Evolutionary conservation across 2,797 vertebrate species (phyloP).

Genomic region (Leuciscus waleckii): DNA sequence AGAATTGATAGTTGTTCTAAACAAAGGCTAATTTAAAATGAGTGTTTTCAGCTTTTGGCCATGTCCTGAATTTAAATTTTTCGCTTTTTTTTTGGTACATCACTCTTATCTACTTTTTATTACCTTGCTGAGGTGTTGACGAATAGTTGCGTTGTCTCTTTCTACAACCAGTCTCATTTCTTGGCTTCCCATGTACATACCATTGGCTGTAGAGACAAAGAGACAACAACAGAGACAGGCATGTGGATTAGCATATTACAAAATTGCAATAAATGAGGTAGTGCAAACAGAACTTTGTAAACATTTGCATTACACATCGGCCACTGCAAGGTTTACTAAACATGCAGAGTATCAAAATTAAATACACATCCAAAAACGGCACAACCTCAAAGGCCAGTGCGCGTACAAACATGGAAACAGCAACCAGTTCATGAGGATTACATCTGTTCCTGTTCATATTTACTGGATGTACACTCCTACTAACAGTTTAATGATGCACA

Average conservation of each 20-base stretch:
- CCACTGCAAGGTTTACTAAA: conserved; percentile 19
- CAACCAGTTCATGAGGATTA: conserved; percentile 38
- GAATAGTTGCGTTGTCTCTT: conserved; percentile 86
- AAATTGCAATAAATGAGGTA: neutral
- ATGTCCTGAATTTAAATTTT: neutral
- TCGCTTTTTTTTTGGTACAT: neutral
- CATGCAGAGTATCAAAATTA: neutral
- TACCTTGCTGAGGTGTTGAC: conserved; percentile 88
- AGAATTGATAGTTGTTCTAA: neutral
- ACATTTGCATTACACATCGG: conserved; percentile 39
- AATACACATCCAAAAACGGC: conserved; percentile 10
- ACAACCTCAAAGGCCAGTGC: conserved; percentile 4
- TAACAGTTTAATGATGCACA: conserved; percentile 28
- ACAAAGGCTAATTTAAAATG: neutral
- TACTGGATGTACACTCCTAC: conserved; percentile 24
- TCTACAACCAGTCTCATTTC: conserved; percentile 89
- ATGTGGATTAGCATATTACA: neutral
- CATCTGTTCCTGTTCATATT: conserved; percentile 47
- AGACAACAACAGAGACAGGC: conserved; percentile 38
- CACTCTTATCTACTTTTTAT: conserved; percentile 24
- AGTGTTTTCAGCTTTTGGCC: neutral
- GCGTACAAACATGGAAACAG: conserved; percentile 14
- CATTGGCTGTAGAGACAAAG: conserved; percentile 82
- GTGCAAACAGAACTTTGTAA: conserved; percentile 24
- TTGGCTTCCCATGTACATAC: conserved; percentile 90